Percentiles rank a stretch among this genome's conserved stretches.
Conservation (phyloP, 1,140 invertebrate species). For the Drosophila nasuta region DNA sequence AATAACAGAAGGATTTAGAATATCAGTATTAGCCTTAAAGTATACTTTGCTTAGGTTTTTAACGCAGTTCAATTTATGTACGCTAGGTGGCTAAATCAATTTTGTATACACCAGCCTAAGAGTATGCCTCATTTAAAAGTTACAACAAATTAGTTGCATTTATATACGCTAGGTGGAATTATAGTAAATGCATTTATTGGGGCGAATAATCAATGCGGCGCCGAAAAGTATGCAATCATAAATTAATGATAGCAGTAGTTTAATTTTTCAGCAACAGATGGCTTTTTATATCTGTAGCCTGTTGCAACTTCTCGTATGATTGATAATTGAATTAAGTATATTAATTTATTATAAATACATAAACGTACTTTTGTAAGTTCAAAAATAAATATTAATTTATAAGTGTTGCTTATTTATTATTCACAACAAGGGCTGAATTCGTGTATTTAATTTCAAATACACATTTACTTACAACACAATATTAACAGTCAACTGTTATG, state of each 20-base stretch:
- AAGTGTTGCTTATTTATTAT: no score
- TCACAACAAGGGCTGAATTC: no score
- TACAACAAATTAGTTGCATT: not conserved
- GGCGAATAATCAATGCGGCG: not conserved
- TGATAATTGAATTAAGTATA: no score
- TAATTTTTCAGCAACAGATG: not conserved
- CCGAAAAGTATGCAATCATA: constrained; percentile 6
- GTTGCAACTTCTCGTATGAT: no score
- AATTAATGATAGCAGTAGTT: not conserved
- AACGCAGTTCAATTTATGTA: not conserved
- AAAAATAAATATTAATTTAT: no score
- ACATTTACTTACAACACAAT: not conserved
- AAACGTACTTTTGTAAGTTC: no score
- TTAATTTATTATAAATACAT: no score
- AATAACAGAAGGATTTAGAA: not conserved
- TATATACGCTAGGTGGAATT: not conserved
- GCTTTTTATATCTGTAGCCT: not conserved
- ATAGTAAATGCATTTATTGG: not conserved
- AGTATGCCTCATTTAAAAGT: not conserved
- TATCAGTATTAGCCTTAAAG: not conserved
- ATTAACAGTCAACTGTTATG: constrained; percentile 9
- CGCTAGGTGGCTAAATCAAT: not conserved
- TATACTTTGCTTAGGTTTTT: not conserved
- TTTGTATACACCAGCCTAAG: not conserved
- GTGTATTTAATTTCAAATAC: no score